A percentile compares a stretch with the other conserved stretches of the same genome.
Evolutionary conservation across 1,140 invertebrate genomes (phyloP).

Genomic region (Campodea augens): DNA sequence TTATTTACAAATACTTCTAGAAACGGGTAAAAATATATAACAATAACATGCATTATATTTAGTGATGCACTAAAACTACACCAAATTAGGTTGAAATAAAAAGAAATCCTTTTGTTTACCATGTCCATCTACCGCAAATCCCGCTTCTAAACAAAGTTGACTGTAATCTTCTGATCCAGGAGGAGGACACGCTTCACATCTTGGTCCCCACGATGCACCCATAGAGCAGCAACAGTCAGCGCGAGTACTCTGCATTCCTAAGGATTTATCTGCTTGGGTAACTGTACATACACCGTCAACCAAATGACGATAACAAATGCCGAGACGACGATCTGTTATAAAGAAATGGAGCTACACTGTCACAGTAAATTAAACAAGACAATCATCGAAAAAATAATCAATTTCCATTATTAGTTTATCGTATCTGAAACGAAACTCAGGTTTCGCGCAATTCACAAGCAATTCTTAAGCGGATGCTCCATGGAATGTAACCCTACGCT

Average conservation of each 20-base stretch:
- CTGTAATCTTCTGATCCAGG: conserved; percentile 46
- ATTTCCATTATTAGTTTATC: too few species aligned
- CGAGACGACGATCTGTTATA: conserved; percentile 45
- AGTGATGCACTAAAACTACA: too few species aligned
- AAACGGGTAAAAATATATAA: too few species aligned
- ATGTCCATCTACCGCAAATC: conserved; percentile 45
- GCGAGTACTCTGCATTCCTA: conserved; percentile 38
- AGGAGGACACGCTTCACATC: conserved; percentile 59
- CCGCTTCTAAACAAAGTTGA: conserved; percentile 52
- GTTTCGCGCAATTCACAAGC: too few species aligned
- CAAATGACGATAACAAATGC: conserved; percentile 55
- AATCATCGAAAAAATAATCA: too few species aligned
- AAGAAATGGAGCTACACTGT: not conserved
- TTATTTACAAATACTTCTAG: too few species aligned
- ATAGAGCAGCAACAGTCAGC: conserved; percentile 72
- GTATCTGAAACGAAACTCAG: too few species aligned
- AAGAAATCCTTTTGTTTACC: conserved; percentile 31
- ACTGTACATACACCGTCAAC: conserved; percentile 45
- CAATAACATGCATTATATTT: too few species aligned
- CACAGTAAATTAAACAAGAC: too few species aligned
- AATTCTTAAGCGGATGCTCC: too few species aligned
- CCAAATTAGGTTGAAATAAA: too few species aligned
- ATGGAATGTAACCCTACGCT: too few species aligned
- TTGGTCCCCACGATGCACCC: conserved; percentile 68
- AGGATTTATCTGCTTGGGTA: conserved; percentile 30